Conservation (phyloP, 2,888 invertebrate species). For the Amphipoea oculea region DNA sequence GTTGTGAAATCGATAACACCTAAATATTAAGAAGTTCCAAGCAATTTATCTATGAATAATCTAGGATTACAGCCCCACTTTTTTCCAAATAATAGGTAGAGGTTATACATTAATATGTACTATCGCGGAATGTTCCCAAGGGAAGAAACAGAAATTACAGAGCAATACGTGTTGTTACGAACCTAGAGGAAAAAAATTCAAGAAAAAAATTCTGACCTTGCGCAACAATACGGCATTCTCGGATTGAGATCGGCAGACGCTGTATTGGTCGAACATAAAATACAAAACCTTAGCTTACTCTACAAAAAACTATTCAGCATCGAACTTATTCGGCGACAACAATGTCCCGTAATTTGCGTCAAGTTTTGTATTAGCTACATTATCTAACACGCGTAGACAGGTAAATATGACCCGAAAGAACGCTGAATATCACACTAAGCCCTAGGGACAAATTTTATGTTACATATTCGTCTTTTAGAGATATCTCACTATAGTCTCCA, state of each 20-base stretch:
- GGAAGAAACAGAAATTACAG: slow-evolving; percentile 7
- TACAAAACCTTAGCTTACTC: no score
- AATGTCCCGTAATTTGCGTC: neutral
- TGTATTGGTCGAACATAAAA: no score
- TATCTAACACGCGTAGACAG: neutral
- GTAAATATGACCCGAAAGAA: neutral
- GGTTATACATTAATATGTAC: slow-evolving; percentile 28
- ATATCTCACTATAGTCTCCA: no score
- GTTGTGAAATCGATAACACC: slow-evolving; percentile 18
- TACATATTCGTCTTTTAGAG: no score
- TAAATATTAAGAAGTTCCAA: slow-evolving; percentile 37
- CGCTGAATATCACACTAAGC: neutral
- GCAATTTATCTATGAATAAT: slow-evolving; percentile 34
- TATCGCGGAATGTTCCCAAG: neutral
- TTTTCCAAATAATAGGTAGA: slow-evolving; percentile 8
- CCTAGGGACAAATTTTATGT: no score
- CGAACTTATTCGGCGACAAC: neutral
- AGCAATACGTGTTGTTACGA: slow-evolving; percentile 5
- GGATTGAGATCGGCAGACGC: neutral
- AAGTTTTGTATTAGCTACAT: neutral
- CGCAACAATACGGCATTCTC: neutral
- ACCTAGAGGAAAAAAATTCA: neutral
- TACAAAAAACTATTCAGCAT: neutral
- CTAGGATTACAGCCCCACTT: slow-evolving; percentile 25
- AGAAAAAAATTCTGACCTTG: neutral